Base-by-base conservation (phyloP, 1,140 invertebrate genomes). In the Cotesia vestalis region DNA sequence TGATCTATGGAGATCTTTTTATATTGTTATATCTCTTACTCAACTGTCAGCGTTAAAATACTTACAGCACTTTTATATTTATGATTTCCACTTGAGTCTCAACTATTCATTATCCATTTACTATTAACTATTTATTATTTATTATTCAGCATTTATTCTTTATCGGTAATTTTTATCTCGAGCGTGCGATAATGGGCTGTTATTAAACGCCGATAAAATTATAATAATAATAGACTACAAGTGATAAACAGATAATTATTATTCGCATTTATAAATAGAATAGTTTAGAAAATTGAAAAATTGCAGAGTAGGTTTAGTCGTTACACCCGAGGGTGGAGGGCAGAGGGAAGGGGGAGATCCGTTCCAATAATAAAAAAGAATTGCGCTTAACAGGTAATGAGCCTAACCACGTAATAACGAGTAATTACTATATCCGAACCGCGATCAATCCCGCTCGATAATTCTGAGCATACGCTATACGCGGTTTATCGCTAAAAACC, bases 381-480 rank as follows among this genome's bases (percentile, higher is more conserved):
- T 66, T 69, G 66, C 67, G 69, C 66, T 69, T 72, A 75, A 75
- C 66, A 72, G 62, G 52, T 75, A 75, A 75, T 75, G 69, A 72
- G 66, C 66, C 66, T 72, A 75, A 69, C 70, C 64, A 66, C 70
- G 66, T 75, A 75, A 75, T 75, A 75, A 75, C 73, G 53, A 69
- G 73, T 72, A 72, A 70, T 75, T 75, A 69, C 66, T 27, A 27
- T 3, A 27, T 27, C 63, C 36, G 66, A 46, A 70, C 69, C 73
- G 40, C 67, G 70, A 66, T 75, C 66, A 69, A 75, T 72, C 66
- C 64, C 66, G 67, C 64, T 72, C 70, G 73, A 75, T 75, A 75
- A 72, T 75, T 75, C 72, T 73, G 66, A 73, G 53, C 72, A 73
- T 62, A 73, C 68, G 68, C 72, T 66, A 27, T 27, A 27, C 27